Percentiles rank a stretch among this genome's conserved stretches.
Evolutionary conservation across 2,113 vertebrate species (phyloP).

Genomic region (Mola mola): DNA sequence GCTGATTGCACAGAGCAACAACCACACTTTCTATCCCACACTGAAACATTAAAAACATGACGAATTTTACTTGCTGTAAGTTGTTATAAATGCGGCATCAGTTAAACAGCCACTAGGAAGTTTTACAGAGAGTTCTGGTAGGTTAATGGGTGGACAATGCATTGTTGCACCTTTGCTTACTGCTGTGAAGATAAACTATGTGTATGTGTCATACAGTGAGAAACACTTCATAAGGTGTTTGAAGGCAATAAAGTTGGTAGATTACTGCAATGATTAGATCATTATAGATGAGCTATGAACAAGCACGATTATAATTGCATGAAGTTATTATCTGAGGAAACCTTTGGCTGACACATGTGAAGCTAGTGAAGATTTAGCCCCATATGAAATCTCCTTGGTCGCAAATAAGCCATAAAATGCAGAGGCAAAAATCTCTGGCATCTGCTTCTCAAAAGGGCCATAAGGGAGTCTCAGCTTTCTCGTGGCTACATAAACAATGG

Average conservation of each 20-base stretch:
- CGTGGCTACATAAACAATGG: slow-evolving; percentile 78
- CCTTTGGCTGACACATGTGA: slow-evolving; percentile 32
- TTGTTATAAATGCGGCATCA: too few species aligned
- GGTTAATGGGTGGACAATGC: background rate
- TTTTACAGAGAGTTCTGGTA: too few species aligned
- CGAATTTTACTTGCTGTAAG: too few species aligned
- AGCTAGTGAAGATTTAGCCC: slow-evolving; percentile 40
- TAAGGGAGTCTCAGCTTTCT: slow-evolving; percentile 74
- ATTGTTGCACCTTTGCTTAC: background rate
- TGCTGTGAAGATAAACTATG: background rate
- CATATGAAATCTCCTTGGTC: slow-evolving; percentile 56
- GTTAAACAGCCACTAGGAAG: too few species aligned
- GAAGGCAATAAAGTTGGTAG: slow-evolving; percentile 12
- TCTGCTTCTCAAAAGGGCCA: slow-evolving; percentile 68
- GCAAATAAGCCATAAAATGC: slow-evolving; percentile 69
- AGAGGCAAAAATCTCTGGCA: slow-evolving; percentile 70
- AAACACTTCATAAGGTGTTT: slow-evolving; percentile 14
- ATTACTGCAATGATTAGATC: slow-evolving; percentile 5
- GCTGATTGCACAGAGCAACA: too few species aligned
- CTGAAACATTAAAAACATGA: too few species aligned
- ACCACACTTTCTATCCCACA: too few species aligned
- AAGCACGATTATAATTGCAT: slow-evolving; percentile 1
- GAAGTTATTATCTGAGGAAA: background rate
- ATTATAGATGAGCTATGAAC: background rate
- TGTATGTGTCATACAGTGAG: background rate